These are phyloP conservation scores for Protobothrops mucrosquamatus DNA, from an alignment of 2,113 vertebrate genomes.

Conservation along the genomic window DNA sequence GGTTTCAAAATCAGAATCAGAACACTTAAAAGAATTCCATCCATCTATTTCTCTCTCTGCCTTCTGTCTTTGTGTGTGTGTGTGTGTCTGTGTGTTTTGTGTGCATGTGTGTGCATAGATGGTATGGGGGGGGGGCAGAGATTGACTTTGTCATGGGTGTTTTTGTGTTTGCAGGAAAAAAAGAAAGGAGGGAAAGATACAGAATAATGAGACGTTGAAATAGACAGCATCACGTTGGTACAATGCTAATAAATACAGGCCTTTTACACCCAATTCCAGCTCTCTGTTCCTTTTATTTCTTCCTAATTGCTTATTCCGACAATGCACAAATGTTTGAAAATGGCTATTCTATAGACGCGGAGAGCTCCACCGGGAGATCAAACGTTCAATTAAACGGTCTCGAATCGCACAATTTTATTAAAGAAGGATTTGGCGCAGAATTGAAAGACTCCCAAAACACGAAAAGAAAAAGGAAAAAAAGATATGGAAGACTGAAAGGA, in stretches of 20 bases:
- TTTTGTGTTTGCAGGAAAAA: neutral
- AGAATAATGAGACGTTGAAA: neutral
- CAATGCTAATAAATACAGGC: neutral
- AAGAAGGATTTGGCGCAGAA: neutral
- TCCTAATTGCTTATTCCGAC: neutral
- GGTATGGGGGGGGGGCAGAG: too few species aligned
- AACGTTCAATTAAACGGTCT: neutral
- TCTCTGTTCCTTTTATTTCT: neutral
- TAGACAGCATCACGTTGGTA: neutral
- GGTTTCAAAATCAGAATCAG: neutral
- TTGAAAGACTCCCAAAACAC: neutral
- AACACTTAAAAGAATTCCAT: neutral
- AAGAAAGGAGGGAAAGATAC: neutral
- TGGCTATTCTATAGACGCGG: neutral
- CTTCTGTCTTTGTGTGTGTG: neutral
- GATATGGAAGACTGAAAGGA: neutral
- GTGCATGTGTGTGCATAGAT: neutral
- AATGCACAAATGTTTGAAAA: neutral
- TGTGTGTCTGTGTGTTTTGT: neutral
- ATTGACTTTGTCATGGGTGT: neutral
- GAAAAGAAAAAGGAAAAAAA: neutral
- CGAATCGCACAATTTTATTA: neutral
- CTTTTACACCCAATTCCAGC: neutral
- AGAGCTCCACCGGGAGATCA: neutral
- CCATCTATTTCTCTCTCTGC: neutral